Percentiles rank a stretch among this genome's conserved stretches.
Conservation (phyloP, 2,888 invertebrate species). For the Arge pagana region DNA sequence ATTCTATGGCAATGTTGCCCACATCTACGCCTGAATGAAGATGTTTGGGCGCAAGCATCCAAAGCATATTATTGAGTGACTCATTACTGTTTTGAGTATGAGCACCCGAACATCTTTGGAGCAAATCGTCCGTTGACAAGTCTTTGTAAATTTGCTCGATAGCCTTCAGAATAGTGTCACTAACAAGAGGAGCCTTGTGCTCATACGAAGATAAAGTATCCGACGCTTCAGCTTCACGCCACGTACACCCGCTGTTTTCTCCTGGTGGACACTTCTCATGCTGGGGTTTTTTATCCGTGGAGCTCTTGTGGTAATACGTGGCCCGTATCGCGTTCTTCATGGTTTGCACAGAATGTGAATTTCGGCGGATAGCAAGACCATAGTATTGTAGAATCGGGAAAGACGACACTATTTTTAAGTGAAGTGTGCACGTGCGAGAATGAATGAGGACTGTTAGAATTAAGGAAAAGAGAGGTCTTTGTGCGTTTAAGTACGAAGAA, state of each 20-base stretch:
- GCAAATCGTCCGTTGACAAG: not conserved
- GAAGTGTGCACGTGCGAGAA: too few species aligned
- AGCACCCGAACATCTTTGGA: not conserved
- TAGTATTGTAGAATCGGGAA: too few species aligned
- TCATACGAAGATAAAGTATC: not conserved
- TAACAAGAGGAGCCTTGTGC: not conserved
- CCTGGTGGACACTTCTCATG: slow-evolving; percentile 9
- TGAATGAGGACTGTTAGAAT: too few species aligned
- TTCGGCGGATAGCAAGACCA: slow-evolving; percentile 4
- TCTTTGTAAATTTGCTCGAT: not conserved
- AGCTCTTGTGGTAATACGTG: too few species aligned
- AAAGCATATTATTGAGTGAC: too few species aligned
- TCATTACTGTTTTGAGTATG: not conserved
- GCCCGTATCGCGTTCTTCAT: slow-evolving; percentile 22
- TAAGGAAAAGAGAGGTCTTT: too few species aligned
- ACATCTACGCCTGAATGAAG: not conserved
- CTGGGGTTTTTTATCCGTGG: slow-evolving; percentile 11
- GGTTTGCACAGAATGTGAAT: not conserved
- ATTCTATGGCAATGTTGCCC: not conserved
- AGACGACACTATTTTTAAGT: too few species aligned
- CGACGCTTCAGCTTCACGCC: not conserved
- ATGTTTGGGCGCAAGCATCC: not conserved
- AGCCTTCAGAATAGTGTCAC: not conserved
- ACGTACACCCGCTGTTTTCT: slow-evolving; percentile 1
- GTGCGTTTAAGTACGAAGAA: too few species aligned